A percentile compares a stretch with the other conserved stretches of the same genome.
Conservation (phyloP, 2,113 vertebrate species). For the Catharus fuscescens region DNA sequence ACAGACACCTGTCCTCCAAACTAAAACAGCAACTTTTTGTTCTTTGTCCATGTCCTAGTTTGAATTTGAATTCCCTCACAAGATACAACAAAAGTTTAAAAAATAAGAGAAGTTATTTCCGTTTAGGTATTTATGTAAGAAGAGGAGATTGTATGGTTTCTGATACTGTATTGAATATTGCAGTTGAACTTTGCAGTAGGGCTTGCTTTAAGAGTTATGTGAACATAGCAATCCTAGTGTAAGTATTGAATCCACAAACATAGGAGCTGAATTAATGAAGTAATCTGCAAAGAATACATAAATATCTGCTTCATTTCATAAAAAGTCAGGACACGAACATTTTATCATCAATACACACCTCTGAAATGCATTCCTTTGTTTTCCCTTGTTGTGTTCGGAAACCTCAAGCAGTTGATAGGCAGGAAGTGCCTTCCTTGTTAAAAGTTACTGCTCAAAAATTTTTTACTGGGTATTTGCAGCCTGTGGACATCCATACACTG, state of each 20-base stretch:
- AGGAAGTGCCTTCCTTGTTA: background rate
- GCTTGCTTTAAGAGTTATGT: background rate
- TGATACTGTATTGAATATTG: background rate
- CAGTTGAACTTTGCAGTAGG: background rate
- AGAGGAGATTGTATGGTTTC: background rate
- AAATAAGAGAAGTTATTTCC: background rate
- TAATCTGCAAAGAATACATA: background rate
- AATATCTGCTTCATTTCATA: background rate
- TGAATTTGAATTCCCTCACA: background rate
- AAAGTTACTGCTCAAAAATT: background rate
- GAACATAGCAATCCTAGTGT: background rate
- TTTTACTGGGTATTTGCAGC: background rate
- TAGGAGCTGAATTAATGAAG: slow-evolving; percentile 27
- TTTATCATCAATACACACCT: background rate
- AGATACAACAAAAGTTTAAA: background rate
- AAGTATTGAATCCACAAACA: background rate
- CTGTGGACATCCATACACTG: background rate
- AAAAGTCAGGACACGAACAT: background rate
- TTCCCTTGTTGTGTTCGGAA: slow-evolving; percentile 1
- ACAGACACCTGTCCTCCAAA: too few relatives aligned
- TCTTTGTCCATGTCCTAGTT: too few relatives aligned
- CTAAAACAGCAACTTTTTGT: too few relatives aligned
- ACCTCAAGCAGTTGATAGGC: background rate
- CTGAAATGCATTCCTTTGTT: slow-evolving; percentile 29
- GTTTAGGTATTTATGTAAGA: background rate